Percentiles rank a stretch among this genome's conserved stretches.
These are phyloP conservation scores for Drosophila monieri DNA, from an alignment of 2,888 invertebrate species.

Conservation along the genomic window DNA sequence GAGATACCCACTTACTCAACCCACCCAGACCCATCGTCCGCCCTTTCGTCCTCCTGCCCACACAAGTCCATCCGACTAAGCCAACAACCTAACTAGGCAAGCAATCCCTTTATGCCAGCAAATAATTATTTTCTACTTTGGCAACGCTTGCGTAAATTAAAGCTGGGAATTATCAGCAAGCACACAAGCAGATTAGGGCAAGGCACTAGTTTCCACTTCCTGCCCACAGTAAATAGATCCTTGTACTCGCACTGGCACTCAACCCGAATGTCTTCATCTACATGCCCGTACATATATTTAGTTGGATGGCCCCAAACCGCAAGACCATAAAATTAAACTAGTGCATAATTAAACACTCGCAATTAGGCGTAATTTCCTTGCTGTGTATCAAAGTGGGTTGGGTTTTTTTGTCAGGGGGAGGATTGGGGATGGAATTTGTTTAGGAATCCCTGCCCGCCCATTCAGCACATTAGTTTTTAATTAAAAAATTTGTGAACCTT, in stretches of 20 bases:
- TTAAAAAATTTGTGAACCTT: conserved; percentile 70
- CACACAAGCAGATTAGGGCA: conserved; percentile 39
- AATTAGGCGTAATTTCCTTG: conserved; percentile 82
- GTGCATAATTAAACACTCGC: conserved; percentile 82
- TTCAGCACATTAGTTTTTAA: conserved; percentile 82
- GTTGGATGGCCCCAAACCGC: conserved; percentile 49
- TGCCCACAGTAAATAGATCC: conserved; percentile 16
- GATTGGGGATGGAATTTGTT: background rate
- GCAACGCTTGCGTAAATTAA: conserved; percentile 70
- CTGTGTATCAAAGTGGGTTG: conserved; percentile 18
- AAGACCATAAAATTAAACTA: conserved; percentile 81
- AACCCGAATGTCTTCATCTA: conserved; percentile 37
- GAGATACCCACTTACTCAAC: background rate
- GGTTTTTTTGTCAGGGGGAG: conserved; percentile 5
- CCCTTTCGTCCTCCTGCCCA: background rate
- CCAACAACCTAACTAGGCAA: conserved; percentile 32
- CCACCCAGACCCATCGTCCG: background rate
- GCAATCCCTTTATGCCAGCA: conserved; percentile 72
- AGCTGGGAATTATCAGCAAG: conserved; percentile 59
- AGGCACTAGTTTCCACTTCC: conserved; percentile 15
- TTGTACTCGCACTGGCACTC: conserved; percentile 15
- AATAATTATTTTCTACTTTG: conserved; percentile 78
- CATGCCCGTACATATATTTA: conserved; percentile 13
- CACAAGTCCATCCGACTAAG: conserved; percentile 36
- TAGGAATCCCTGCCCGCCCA: conserved; percentile 57